phyloP scores from a whole-genome alignment of 2,888 invertebrate species.

The Lamellibrachia columna region DNA sequence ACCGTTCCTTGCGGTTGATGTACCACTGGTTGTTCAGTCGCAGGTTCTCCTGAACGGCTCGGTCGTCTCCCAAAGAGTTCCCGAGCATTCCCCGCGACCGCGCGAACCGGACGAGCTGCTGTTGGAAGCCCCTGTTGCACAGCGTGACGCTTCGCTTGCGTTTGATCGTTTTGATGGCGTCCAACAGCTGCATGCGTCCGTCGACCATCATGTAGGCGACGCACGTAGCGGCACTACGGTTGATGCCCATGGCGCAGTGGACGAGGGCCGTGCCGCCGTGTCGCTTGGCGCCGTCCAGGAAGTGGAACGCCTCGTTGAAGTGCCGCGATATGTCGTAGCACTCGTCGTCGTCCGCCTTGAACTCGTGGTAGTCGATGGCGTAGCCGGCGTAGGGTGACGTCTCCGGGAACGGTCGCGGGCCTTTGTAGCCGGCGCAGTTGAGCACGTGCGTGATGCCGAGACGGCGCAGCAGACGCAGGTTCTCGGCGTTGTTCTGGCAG shows the following conservation, averaged over 20 bases:
- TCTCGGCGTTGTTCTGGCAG: conserved; percentile 42
- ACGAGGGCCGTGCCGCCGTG: conserved; percentile 39
- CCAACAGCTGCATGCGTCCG: conserved; percentile 33
- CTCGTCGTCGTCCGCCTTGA: conserved; percentile 42
- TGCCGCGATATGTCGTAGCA: conserved; percentile 44
- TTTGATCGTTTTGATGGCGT: conserved; percentile 38
- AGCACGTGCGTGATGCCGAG: conserved; percentile 43
- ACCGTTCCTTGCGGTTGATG: not conserved
- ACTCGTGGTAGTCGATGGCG: conserved; percentile 42
- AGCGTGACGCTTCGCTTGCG: conserved; percentile 38
- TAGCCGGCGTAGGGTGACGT: conserved; percentile 42
- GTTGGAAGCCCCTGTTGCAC: conserved; percentile 41
- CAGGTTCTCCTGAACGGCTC: not conserved
- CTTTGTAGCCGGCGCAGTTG: conserved; percentile 44
- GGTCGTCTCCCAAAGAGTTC: not conserved
- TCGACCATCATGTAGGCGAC: conserved; percentile 41
- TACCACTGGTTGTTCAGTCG: not conserved
- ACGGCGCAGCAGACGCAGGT: conserved; percentile 35
- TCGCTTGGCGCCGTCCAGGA: conserved; percentile 31
- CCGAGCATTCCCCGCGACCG: conserved; percentile 34
- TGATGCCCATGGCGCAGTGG: conserved; percentile 46
- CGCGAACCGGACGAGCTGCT: conserved; percentile 40
- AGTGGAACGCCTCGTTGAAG: conserved; percentile 40
- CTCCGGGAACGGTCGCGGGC: conserved; percentile 33
- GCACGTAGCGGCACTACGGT: conserved; percentile 42